phyloP scores from a whole-genome alignment of 2,797 vertebrate genomes.

The Enteromius afrohamiltoni region DNA sequence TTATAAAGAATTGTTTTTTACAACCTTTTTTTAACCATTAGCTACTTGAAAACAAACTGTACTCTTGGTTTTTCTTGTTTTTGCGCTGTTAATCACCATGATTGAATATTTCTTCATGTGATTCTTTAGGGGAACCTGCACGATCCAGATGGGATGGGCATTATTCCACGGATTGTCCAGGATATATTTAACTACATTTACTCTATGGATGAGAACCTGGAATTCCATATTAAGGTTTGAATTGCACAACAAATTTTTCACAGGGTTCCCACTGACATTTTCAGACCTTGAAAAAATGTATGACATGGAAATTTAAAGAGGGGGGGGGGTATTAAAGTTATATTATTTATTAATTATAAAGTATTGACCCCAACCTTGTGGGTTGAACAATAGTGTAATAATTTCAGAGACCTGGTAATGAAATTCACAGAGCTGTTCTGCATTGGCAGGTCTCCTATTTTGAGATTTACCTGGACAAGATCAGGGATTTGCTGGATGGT shows the following conservation, averaged over 20 bases:
- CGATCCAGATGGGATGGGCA: constrained; percentile 93
- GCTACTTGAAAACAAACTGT: background rate
- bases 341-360: too few relatives aligned
- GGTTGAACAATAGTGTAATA: background rate
- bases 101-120: constrained; percentile 33
- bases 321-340: too few relatives aligned
- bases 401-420: background rate
- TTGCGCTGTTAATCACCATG: background rate
- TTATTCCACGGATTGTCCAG: constrained; percentile 95
- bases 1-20: background rate
- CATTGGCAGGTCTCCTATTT: constrained; percentile 92
- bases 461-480: constrained; percentile 98
- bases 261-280: background rate
- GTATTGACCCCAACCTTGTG: background rate
- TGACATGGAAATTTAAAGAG: background rate
- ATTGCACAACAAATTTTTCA: background rate
- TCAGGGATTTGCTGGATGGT: constrained; percentile 95
- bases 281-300: background rate
- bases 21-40: background rate
- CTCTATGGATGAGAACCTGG: constrained; percentile 98
- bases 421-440: constrained; percentile 11
- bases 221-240: constrained; percentile 94
- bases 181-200: constrained; percentile 99
- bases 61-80: background rate
- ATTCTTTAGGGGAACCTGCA: constrained; percentile 88